Evolutionary conservation across 1,140 invertebrate genomes (phyloP), one percentile per base, ranked within the genome.

Genomic region (Patella vulgata): DNA sequence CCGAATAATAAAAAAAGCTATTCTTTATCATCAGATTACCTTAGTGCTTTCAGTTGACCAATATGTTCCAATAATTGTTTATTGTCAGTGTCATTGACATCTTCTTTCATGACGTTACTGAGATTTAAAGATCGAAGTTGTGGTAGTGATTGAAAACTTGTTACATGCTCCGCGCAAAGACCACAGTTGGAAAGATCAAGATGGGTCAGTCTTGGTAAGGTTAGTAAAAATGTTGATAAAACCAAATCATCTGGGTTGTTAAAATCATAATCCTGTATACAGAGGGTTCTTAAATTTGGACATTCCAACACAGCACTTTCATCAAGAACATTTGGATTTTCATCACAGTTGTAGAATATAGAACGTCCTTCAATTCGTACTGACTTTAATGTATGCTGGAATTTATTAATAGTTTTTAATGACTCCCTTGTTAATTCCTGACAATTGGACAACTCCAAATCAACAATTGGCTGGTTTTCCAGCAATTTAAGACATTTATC

Each of bases 401-500:
- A 66, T 31, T 75, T 71, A 71, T 90, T 90, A 23, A 92, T 87
- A 17, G 85, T 75, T 31, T 87, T 84, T 12, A 91, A 85, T 11
- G 88, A 87, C 2, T 82, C 75, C 51, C 86, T 81, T 0, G 89
- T 89, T n/a, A 94, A 78, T 48, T 87, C 86, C 43, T 85, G 83
- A 78, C 92, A 93, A 66, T 92, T 88, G 40, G 88, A 87, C 57
- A 95, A 84, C 63, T 93, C 90, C 44, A 96, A 80, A 61, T 91
- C 89, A 11, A 87, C 82, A 28, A 93, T 85, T 57, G 90, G 87
- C 78, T 95, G 93, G 19, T 84, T 85, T 73, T 91, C 83, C 27
- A 96, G 77, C 19, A 88, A 87, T 54, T 86, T 80, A 5, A 95
- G 82, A n/a, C 90, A 89, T 44, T 86, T 82, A 75, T 92, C 90